Conservation (phyloP, 2,797 vertebrate genomes). For the Rhinatrema bivittatum region DNA sequence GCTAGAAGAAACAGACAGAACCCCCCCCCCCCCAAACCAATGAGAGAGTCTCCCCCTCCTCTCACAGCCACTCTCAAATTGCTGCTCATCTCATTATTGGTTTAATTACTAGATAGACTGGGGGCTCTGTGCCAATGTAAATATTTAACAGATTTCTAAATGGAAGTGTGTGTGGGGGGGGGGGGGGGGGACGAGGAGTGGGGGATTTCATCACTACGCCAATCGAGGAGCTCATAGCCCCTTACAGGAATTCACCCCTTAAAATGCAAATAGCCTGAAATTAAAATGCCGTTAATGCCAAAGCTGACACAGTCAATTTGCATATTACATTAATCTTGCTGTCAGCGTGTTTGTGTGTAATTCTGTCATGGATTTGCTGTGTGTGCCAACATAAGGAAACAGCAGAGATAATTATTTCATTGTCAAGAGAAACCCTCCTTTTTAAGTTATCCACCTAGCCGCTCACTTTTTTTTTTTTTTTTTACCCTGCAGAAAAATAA, state of each 20-base stretch:
- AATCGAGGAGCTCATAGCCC: constrained; percentile 43
- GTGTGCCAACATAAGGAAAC: too few relatives aligned
- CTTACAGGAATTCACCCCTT: constrained; percentile 55
- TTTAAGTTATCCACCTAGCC: constrained; percentile 16
- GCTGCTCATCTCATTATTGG: too few relatives aligned
- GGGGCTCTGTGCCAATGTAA: constrained; percentile 37
- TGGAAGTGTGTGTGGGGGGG: not conserved
- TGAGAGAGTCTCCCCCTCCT: too few relatives aligned
- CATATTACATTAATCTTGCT: constrained; percentile 61
- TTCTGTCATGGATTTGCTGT: constrained; percentile 43
- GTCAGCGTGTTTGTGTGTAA: constrained; percentile 47
- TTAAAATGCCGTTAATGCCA: too few relatives aligned
- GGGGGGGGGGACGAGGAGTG: constrained; percentile 18
- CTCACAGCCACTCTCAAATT: too few relatives aligned
- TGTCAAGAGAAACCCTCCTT: constrained; percentile 23
- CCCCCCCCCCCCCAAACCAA: too few relatives aligned
- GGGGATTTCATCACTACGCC: constrained; percentile 48
- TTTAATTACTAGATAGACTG: fast-evolving
- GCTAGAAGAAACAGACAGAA: too few relatives aligned
- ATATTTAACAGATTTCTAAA: constrained; percentile 62
- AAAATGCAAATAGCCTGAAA: constrained; percentile 71
- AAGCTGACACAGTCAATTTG: constrained; percentile 64
- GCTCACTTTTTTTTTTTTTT: constrained; percentile 11
- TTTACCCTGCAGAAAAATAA: not conserved
- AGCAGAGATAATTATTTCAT: constrained; percentile 47